phyloP scores from a whole-genome alignment of 2,113 vertebrate genomes.

The Callocephalon fimbriatum region DNA sequence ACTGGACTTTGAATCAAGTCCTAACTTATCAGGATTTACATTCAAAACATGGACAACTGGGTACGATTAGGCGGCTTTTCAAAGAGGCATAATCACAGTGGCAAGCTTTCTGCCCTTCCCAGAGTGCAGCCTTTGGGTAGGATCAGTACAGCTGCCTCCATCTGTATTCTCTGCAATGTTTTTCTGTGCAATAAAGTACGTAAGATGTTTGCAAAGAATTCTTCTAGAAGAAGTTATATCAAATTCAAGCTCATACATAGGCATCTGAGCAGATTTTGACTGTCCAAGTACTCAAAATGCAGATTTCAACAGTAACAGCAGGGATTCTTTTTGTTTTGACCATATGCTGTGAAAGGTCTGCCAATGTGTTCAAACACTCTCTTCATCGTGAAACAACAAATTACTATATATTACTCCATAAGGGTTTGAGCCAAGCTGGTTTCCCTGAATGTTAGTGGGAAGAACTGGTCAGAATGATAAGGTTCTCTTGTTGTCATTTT shows the following conservation, averaged over 20 bases:
- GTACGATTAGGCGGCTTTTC: not conserved
- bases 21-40: not conserved
- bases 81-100: constrained; percentile 9
- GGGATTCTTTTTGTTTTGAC: not conserved
- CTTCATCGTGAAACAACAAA: not conserved
- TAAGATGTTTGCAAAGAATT: not conserved
- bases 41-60: not conserved
- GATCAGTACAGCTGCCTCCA: not conserved
- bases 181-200: not conserved
- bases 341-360: not conserved
- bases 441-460: not conserved
- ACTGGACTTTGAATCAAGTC: not conserved
- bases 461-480: not conserved
- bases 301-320: not conserved
- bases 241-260: not conserved
- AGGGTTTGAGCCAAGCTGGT: not conserved
- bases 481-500: not conserved
- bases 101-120: constrained; percentile 10
- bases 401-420: not conserved
- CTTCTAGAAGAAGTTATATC: not conserved
- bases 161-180: not conserved
- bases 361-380: not conserved
- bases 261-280: not conserved
- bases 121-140: not conserved
- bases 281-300: not conserved